A percentile compares a stretch with the other conserved stretches of the same genome.
Conservation (phyloP, 2,888 invertebrate species). For the Volucella bombylans region DNA sequence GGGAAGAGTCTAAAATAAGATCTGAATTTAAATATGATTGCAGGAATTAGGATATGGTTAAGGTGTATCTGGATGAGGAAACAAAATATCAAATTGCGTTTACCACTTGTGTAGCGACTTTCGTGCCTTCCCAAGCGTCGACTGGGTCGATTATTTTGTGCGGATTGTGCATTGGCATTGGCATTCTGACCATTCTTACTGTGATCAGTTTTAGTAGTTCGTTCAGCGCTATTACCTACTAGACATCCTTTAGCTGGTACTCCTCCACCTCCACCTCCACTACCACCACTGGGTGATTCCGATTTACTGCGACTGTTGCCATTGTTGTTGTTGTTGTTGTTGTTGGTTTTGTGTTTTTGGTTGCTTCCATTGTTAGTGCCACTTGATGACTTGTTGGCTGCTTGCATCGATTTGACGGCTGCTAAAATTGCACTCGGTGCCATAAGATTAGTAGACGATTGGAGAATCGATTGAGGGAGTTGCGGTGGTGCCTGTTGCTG, state of each 20-base stretch:
- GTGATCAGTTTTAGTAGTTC: constrained; percentile 68
- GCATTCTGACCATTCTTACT: constrained; percentile 73
- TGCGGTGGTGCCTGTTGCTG: constrained; percentile 38
- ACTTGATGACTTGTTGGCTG: constrained; percentile 35
- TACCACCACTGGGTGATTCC: constrained; percentile 62
- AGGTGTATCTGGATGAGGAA: constrained; percentile 21
- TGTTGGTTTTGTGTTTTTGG: constrained; percentile 9
- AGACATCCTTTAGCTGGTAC: constrained; percentile 58
- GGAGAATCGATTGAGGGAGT: constrained; percentile 51
- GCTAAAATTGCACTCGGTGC: constrained; percentile 76
- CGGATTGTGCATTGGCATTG: constrained; percentile 69
- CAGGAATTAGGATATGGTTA: constrained; percentile 4
- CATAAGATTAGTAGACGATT: constrained; percentile 67
- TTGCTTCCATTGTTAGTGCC: constrained; percentile 13
- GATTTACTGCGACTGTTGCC: constrained; percentile 65
- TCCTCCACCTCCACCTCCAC: constrained; percentile 26
- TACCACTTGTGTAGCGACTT: constrained; percentile 78
- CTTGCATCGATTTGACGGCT: constrained; percentile 74
- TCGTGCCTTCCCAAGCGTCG: constrained; percentile 77
- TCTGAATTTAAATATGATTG: constrained; percentile 20
- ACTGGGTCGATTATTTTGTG: constrained; percentile 75
- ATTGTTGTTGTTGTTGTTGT: constrained; percentile 45
- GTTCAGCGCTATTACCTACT: constrained; percentile 73
- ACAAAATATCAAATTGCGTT: constrained; percentile 74
- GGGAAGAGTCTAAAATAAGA: constrained; percentile 27